Evolutionary conservation across 2,888 invertebrate species (phyloP), one percentile per base, ranked within the genome.

Genomic region (Boloria euphrosyne): DNA sequence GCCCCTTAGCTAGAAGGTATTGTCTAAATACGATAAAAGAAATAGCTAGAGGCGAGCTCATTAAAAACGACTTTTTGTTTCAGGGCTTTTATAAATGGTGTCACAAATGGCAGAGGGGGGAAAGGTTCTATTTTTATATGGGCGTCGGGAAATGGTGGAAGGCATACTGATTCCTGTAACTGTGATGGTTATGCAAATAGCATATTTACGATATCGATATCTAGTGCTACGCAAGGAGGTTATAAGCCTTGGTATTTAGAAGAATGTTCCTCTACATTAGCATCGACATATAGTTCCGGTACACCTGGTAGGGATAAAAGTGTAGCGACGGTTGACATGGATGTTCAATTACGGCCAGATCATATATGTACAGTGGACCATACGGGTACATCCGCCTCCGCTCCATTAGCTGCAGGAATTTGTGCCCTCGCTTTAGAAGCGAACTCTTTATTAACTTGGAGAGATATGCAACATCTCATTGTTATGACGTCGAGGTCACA

Each of bases 181-280:
- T 99, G 99, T 90, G 99, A 99, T 87, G 99, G 99, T 59, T 99
- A 99, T 89, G 99, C 99, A 50, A 99, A 99, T 90, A 98, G 98
- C 81, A 98, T 99, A 84, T 99, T 98, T 88, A 99, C 99, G 3
- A 94, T 99, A 74, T 98, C 98, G 74, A 98, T 99, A 83, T 98
- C 98, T 64, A 98, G 98, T 84, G 98, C 98, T 6, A 98, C 99
- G 0, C 98, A 99, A 93, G 96, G 97, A 77, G 98, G 98, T 85
- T 95, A 90, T 82, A 98, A 98, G 83, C 99, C 99, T 0, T 99
- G 99, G 99, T 99, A 99, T 87, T 94, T 99, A 77, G 99, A 99
- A 90, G 98, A 99, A 86, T 99, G 99, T 84, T 98, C 99, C 1
- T 99, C 99, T n/a, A 99, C 99, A 1, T 90, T 99, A 74, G 98